Evolutionary conservation across 2,888 invertebrate species (phyloP), one percentile per base, ranked within the genome.

Genomic region (Netelia fuscicornis): DNA sequence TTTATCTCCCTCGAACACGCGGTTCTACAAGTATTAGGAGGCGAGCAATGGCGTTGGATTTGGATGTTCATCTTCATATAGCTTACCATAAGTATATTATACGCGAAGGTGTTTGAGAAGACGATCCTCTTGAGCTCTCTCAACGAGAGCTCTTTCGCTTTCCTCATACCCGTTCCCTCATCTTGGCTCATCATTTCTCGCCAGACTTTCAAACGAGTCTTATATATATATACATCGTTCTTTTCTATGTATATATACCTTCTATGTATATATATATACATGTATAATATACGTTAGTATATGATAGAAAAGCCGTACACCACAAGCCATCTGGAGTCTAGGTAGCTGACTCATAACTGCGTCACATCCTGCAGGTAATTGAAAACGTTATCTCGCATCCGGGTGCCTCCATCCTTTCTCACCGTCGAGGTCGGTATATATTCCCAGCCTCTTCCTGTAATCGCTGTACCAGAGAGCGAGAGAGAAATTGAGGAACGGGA

Each of bases 321-420:
- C 68, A 79, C 64, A 44, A 74, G 48, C 60, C 81, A 60, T 62
- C 83, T 67, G 78, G 87, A 86, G 89, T 89, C 88, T 88, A 90
- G 89, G 90, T 90, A 90, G 91, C 93, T 91, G 92, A 93, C 93
- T 93, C 93, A 92, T 93, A 93, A 93, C 92, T 93, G 91, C 93
- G 91, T 93, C 93, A 92, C 92, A 93, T 93, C 93, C 93, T 93
- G 93, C 90, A 91, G 93, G 93, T 93, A 93, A 93, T 93, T 93
- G 93, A 93, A 93, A 93, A 93, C 91, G 92, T 93, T 93, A 93
- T 93, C 93, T 93, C 90, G 91, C 90, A 89, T 91, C 92, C 92
- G 88, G 88, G 88, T 90, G 89, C 89, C 89, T 90, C 89, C 90
- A 88, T 91, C 91, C 92, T 90, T 91, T 90, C 88, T 91, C 86